phyloP scores from a whole-genome alignment of 1,140 invertebrate species.

The Hycleus phaleratus region DNA sequence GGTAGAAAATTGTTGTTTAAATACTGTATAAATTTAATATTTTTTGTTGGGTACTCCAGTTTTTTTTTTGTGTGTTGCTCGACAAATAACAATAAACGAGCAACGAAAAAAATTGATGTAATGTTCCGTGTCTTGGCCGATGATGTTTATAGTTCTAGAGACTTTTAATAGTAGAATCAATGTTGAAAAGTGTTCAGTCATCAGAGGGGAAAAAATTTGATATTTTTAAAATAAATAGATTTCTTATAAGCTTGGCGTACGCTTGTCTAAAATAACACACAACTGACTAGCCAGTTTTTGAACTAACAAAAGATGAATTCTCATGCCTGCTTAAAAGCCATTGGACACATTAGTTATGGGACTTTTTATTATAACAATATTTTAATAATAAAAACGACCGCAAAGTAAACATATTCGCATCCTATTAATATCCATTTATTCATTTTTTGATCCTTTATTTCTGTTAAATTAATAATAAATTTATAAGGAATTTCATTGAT shows the following conservation, averaged over 20 bases:
- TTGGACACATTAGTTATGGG: constrained; percentile 23
- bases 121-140: no score
- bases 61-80: background rate
- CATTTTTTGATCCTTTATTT: background rate
- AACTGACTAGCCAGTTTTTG: constrained; percentile 11
- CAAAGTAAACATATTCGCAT: constrained; percentile 17
- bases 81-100: background rate
- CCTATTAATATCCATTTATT: constrained; percentile 2
- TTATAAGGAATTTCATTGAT: background rate
- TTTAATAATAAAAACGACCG: background rate
- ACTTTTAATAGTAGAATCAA: constrained; percentile 12
- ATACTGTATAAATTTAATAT: background rate
- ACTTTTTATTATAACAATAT: constrained; percentile 10
- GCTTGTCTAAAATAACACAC: background rate
- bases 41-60: no score
- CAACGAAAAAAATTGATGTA: background rate
- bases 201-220: background rate
- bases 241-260: constrained; percentile 13
- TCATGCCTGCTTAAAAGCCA: constrained; percentile 28
- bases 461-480: no score
- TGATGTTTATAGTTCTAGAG: no score
- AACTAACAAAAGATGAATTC: constrained; percentile 23
- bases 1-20: constrained; percentile 15
- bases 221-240: constrained; percentile 22
- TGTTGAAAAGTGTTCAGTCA: constrained; percentile 10